phyloP scores from a whole-genome alignment of 1,140 invertebrate genomes.

The Heliconius eleuchia region DNA sequence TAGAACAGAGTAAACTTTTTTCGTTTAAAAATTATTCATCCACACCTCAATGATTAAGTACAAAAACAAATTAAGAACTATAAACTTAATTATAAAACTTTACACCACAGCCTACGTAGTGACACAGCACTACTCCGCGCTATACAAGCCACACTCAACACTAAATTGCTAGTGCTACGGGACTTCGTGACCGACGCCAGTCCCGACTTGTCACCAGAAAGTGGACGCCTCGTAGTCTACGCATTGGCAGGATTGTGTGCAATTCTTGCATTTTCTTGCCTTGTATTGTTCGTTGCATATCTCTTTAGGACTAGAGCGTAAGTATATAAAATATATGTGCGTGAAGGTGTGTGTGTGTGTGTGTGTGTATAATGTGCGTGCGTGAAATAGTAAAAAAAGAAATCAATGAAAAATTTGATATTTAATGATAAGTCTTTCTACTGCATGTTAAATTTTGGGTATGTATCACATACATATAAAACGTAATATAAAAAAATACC shows the following conservation, averaged over 20 bases:
- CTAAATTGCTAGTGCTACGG: slow-evolving; percentile 60
- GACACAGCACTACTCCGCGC: slow-evolving; percentile 69
- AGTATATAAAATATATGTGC: slow-evolving; percentile 41
- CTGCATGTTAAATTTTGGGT: too few relatives aligned
- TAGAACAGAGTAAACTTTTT: too few relatives aligned
- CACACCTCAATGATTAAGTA: too few relatives aligned
- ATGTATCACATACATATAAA: too few relatives aligned
- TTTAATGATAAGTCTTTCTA: too few relatives aligned
- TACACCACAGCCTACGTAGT: slow-evolving; percentile 52
- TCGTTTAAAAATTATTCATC: too few relatives aligned
- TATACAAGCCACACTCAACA: slow-evolving; percentile 64
- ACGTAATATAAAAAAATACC: too few relatives aligned
- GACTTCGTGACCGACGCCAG: slow-evolving; percentile 68
- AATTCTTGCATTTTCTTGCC: slow-evolving; percentile 73
- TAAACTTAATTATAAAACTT: background rate
- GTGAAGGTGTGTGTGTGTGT: too few relatives aligned
- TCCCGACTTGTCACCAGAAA: slow-evolving; percentile 46
- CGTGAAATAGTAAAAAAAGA: too few relatives aligned
- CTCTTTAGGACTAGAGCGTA: slow-evolving; percentile 79
- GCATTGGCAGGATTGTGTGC: slow-evolving; percentile 78
- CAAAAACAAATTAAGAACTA: background rate
- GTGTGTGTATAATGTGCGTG: too few relatives aligned
- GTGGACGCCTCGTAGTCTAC: slow-evolving; percentile 66
- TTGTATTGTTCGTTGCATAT: slow-evolving; percentile 77
- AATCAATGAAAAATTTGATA: too few relatives aligned